Evolutionary conservation across 37 sponge, comb jelly and placozoan species (phyloP), one percentile per base, ranked within the genome.

Genomic region (Dysidea cf. avara): DNA sequence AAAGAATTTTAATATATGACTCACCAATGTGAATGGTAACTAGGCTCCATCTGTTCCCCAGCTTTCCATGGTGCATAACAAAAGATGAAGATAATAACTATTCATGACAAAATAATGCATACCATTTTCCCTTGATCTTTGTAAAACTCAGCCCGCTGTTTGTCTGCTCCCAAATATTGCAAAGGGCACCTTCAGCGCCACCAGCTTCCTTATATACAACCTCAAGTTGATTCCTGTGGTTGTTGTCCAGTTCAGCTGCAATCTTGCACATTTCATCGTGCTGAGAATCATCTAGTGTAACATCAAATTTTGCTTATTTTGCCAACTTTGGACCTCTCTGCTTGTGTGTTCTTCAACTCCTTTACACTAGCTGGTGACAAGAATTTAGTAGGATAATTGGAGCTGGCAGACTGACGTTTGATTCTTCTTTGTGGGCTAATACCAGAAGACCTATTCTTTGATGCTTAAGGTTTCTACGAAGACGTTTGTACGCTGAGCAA

Each of bases 301-400:
- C 18, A 26, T 58, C 60, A 20, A 21, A 58, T n/a, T 58, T 58
- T 58, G 71, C 29, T 16, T 54, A 70, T 20, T 70, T 70, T 43
- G 52, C 53, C 4, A 70, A 43, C n/a, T 38, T 51, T 53, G 18
- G 61, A 39, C 3, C 74, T 24, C 16, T 73, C 74, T 16, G 35
- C 47, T 34, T 73, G 61, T 47, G 40, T 73, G 57, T 73, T 73
- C 16, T 61, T 60, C 29, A 43, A 60, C 37, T 71, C 54, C 53
- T 71, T 31, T 22, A 31, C 28, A 55, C 65, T 76, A 31, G 30
- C 53, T 20, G 77, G 77, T 9, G 77, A 76, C 63, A 76, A 31
- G 39, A 64, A 76, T 56, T 76, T 76, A 18, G 30, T 39, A 6
- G 77, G 77, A 50, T 34, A 64, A 51, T 64, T 36, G 20, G 66